Evolutionary conservation across 2,113 vertebrate genomes (phyloP), one percentile per base, ranked within the genome.

Genomic region (Spilogale gracilis): DNA sequence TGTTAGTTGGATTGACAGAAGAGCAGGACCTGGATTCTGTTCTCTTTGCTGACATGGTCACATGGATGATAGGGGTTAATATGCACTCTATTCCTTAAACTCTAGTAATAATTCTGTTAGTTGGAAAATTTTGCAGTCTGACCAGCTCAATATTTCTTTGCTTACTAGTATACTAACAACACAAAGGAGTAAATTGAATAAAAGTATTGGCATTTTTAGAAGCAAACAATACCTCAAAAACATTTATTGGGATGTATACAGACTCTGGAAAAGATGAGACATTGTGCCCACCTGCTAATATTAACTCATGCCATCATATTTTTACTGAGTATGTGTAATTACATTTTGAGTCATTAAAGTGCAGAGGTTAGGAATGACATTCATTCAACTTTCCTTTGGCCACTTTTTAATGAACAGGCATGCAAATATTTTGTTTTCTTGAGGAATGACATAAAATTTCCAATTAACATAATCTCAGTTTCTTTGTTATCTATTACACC

Each of bases 391-490:
- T 91, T 65, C 52, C 65, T 65, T 71, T 69, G 58, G 52, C 61
- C 38, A 86, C 2, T n/a, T 94, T 97, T 95, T 89, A 98, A 69
- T 93, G 54, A 96, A 45, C 7, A 48, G 30, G 17, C 20, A 38
- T 60, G 43, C 78, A 93, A 85, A 60, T 96, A 91, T n/a, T 96
- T 96, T 93, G n/a, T 82, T 94, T 94, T 63, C 67, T 85, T 58
- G 10, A 94, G 78, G 58, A 97, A 89, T 3, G 27, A 50, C 9
- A 94, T 27, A 97, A 96, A 91, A 92, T 2, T 76, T 81, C 96
- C 79, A 23, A 93, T 96, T 97, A 96, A n/a, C 45, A 95, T 96
- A 91, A 95, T 97, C 61, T 95, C 96, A n/a, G 18, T 20, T 65
- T 54, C 20, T 88, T 96, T 96, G 61, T 87, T 58, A 94, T 92